These are phyloP conservation scores for Cirrhinus mrigala DNA, from an alignment of 2,797 vertebrate species.

Conservation along the genomic window DNA sequence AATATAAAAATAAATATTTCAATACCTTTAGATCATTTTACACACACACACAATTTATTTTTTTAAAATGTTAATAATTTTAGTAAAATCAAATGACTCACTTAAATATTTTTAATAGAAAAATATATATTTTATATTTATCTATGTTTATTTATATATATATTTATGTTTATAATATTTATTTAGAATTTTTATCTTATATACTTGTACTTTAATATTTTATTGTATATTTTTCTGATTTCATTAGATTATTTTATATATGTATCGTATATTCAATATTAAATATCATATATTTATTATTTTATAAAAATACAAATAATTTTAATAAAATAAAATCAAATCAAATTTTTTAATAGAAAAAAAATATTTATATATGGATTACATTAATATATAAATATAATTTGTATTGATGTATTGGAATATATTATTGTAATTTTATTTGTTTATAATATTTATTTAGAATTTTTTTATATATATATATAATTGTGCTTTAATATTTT, in stretches of 20 bases:
- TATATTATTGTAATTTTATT: neutral
- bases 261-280: neutral
- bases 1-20: neutral
- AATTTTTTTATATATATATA: neutral
- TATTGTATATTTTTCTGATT: neutral
- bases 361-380: too few relatives aligned
- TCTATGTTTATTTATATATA: too few relatives aligned
- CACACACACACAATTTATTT: neutral
- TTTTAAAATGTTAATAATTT: too few relatives aligned
- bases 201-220: neutral
- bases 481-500: neutral
- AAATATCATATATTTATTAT: neutral
- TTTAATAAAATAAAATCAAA: too few relatives aligned
- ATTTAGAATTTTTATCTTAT: neutral
- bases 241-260: neutral
- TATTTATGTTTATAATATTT: neutral
- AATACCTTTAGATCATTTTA: neutral
- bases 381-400: neutral
- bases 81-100: too few relatives aligned
- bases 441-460: neutral
- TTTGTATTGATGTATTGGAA: neutral
- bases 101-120: too few relatives aligned
- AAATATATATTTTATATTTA: too few relatives aligned
- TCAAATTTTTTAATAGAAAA: too few relatives aligned
- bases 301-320: neutral